Conservation (phyloP, 2,888 invertebrate species). For the Sisyra nigra region DNA sequence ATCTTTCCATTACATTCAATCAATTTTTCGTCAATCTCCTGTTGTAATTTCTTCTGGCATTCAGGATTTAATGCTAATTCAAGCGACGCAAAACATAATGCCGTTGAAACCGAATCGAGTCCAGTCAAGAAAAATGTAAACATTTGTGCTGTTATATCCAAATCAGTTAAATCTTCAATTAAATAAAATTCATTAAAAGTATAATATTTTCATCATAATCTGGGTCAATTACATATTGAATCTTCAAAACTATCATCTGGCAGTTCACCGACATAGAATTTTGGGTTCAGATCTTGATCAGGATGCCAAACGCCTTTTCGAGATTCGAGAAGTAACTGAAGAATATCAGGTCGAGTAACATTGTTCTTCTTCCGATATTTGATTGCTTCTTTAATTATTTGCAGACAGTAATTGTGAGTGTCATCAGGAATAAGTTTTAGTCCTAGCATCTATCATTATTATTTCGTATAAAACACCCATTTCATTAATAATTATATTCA, state of each 20-base stretch:
- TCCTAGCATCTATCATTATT: slow-evolving; percentile 1
- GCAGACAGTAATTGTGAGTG: not conserved
- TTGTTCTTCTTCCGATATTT: no score
- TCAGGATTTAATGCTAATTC: slow-evolving; percentile 16
- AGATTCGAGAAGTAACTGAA: no score
- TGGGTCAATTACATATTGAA: not conserved
- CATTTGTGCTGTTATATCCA: slow-evolving; percentile 15
- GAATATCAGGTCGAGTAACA: no score
- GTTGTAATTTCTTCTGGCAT: slow-evolving; percentile 12
- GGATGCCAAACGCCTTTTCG: no score
- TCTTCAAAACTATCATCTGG: no score
- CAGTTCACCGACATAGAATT: slow-evolving; percentile 23
- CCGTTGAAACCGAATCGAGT: slow-evolving; percentile 14
- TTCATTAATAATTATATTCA: not conserved
- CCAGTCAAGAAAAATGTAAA: slow-evolving; percentile 16
- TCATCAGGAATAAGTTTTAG: not conserved
- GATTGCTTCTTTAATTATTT: no score
- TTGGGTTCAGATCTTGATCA: no score
- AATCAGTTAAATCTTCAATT: not conserved
- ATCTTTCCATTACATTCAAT: slow-evolving; percentile 11
- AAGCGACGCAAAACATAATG: slow-evolving; percentile 13
- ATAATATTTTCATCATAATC: not conserved
- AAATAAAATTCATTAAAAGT: not conserved
- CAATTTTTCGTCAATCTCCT: slow-evolving; percentile 14
- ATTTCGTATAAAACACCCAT: not conserved